Evolutionary conservation across 2,113 vertebrate species (phyloP).

Genomic region (Isurus oxyrinchus): DNA sequence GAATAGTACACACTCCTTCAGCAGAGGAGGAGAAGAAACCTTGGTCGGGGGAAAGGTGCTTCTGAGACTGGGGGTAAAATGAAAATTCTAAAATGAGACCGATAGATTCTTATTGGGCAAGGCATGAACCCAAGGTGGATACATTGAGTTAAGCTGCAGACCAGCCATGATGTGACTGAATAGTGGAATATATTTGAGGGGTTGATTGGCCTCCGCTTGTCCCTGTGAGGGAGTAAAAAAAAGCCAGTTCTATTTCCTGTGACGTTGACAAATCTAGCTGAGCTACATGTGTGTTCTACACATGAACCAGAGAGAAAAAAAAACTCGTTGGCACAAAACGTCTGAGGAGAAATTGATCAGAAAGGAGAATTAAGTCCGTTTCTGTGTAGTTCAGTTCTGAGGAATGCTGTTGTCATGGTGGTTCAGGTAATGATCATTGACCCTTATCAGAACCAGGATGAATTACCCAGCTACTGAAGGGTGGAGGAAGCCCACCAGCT

Average conservation of each 20-base stretch:
- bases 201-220: not conserved
- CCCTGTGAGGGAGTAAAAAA: not conserved
- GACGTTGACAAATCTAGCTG: not conserved
- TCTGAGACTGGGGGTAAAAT: not conserved
- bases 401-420: not conserved
- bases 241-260: not conserved
- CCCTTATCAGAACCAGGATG: not conserved
- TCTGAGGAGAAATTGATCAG: not conserved
- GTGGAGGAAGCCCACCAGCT: not conserved
- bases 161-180: not conserved
- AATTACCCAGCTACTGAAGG: not conserved
- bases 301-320: not conserved
- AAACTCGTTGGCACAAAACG: not conserved
- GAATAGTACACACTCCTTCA: not conserved
- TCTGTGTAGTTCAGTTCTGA: not conserved
- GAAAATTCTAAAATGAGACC: no score
- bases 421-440: constrained; percentile 3
- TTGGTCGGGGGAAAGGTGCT: not conserved
- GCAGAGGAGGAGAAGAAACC: not conserved
- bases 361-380: not conserved
- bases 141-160: not conserved
- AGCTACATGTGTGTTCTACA: not conserved
- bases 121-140: not conserved
- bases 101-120: not conserved
- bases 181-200: not conserved